Evolutionary conservation across 2,797 vertebrate species (phyloP).

Genomic region (Macrochelys suwanniensis): DNA sequence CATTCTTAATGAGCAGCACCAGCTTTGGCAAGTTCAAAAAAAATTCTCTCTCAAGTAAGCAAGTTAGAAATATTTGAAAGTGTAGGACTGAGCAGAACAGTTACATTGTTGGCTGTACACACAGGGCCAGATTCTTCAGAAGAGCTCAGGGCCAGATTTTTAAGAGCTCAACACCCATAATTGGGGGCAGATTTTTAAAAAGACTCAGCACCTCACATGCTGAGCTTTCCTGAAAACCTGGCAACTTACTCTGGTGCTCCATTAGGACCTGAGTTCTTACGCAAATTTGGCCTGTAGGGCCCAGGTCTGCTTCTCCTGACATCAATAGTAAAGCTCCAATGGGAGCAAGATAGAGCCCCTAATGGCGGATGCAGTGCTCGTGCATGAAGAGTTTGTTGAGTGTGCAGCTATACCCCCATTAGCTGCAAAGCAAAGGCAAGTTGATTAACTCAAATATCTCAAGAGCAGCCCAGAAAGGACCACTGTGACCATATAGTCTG

Average conservation of each 20-base stretch:
- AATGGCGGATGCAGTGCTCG: neutral
- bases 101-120: neutral
- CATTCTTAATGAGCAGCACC: neutral
- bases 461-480: neutral
- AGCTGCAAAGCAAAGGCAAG: neutral
- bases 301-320: neutral
- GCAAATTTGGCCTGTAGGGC: neutral
- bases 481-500: neutral
- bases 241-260: neutral
- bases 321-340: neutral
- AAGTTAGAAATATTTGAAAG: neutral
- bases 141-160: neutral
- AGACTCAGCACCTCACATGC: neutral
- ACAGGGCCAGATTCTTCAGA: neutral
- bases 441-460: neutral
- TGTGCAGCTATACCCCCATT: neutral
- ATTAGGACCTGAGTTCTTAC: neutral
- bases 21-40: fast-evolving
- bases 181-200: neutral
- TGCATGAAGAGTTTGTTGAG: neutral
- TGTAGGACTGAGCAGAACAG: neutral
- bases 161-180: neutral
- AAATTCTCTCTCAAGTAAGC: neutral
- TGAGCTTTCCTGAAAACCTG: neutral
- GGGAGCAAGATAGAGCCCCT: neutral